These are phyloP conservation scores for Salvelinus sp. DNA, from an alignment of 2,113 vertebrate species.

Conservation along the genomic window DNA sequence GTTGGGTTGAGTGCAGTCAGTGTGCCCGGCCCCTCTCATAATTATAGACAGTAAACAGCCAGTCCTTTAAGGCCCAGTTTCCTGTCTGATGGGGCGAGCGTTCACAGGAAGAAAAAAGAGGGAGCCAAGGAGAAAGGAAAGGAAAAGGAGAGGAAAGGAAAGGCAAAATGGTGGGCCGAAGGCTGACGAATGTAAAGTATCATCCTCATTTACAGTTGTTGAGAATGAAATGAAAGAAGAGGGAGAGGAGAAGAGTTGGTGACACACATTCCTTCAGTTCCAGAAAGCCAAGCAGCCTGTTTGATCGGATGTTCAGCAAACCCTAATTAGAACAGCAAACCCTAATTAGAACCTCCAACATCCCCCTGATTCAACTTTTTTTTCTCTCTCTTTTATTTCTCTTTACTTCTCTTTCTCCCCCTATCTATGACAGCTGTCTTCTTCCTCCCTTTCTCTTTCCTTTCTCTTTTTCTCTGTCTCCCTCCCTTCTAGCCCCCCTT, in stretches of 20 bases:
- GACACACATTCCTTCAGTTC: constrained; percentile 32
- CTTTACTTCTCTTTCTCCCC: constrained; percentile 40
- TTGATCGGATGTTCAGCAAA: constrained; percentile 63
- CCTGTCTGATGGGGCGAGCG: constrained; percentile 57
- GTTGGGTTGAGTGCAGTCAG: constrained; percentile 11
- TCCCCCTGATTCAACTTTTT: constrained; percentile 46
- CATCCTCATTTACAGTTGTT: constrained; percentile 42
- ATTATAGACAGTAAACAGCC: constrained; percentile 67
- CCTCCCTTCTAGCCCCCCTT: neutral
- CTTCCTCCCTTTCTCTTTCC: neutral
- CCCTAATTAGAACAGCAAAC: constrained; percentile 65
- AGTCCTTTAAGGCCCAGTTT: constrained; percentile 62
- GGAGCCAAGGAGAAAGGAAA: constrained; percentile 10
- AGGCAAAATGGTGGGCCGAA: neutral
- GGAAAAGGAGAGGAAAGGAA: constrained; percentile 1
- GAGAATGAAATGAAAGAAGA: too few species aligned
- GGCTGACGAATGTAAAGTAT: constrained; percentile 8
- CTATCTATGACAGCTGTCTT: neutral
- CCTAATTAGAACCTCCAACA: constrained; percentile 66
- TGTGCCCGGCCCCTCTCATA: constrained; percentile 69
- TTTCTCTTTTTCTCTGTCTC: neutral
- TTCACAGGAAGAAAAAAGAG: constrained; percentile 39
- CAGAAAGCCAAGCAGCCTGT: constrained; percentile 38
- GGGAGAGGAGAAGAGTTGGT: constrained; percentile 18
- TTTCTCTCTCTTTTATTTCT: constrained; percentile 46